Conservation (phyloP, 2,888 invertebrate species). For the Agriotes lineatus region DNA sequence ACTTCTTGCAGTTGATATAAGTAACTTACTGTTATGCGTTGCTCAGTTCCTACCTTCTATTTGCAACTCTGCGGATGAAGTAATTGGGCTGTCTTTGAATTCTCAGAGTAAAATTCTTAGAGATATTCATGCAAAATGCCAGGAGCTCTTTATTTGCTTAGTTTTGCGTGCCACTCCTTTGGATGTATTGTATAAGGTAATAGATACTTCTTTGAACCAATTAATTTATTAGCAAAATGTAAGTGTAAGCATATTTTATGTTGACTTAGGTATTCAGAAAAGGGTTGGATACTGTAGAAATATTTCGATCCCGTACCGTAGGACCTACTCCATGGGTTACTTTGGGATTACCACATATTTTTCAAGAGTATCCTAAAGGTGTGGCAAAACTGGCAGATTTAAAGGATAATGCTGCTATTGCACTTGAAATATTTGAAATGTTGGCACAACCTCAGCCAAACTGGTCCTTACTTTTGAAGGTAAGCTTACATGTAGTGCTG, state of each 20-base stretch:
- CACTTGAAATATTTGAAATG: constrained; percentile 78
- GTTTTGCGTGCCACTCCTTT: constrained; percentile 81
- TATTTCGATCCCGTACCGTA: constrained; percentile 69
- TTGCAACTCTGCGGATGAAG: constrained; percentile 73
- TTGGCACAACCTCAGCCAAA: constrained; percentile 83
- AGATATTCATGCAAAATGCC: constrained; percentile 87
- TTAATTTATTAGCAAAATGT: no score
- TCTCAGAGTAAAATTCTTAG: constrained; percentile 78
- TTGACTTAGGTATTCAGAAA: constrained; percentile 71
- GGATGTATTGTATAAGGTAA: constrained; percentile 82
- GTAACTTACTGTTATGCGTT: constrained; percentile 82
- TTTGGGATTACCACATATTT: constrained; percentile 75
- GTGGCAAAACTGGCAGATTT: constrained; percentile 68
- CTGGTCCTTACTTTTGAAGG: constrained; percentile 82
- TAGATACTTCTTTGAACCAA: no score
- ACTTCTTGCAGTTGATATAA: constrained; percentile 78
- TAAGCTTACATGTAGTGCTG: no score
- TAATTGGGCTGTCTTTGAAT: constrained; percentile 72
- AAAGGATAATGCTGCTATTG: constrained; percentile 72
- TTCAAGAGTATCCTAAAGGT: constrained; percentile 66
- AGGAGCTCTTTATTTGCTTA: constrained; percentile 81
- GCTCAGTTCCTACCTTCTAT: constrained; percentile 79
- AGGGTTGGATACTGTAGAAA: constrained; percentile 70
- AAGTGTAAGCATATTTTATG: no score
- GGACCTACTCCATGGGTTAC: constrained; percentile 78